Conservation (phyloP, 2,888 invertebrate species). For the Mystacides longicornis region DNA sequence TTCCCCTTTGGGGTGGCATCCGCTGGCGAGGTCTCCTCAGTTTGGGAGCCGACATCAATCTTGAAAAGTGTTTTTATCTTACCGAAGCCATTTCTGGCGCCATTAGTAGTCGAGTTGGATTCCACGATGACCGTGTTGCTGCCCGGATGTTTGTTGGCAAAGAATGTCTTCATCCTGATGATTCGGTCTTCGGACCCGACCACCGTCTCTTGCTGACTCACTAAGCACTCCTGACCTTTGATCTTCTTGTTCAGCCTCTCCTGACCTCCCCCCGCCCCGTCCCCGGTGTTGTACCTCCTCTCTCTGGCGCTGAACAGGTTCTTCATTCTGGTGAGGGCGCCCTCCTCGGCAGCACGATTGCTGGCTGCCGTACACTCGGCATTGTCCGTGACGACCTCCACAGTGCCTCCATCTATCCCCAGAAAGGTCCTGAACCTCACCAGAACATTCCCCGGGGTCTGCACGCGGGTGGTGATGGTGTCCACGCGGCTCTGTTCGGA, state of each 20-base stretch:
- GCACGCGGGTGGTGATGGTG: slow-evolving; percentile 15
- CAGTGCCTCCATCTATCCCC: slow-evolving; percentile 19
- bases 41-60: slow-evolving; percentile 16
- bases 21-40: slow-evolving; percentile 5
- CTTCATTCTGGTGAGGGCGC: slow-evolving; percentile 10
- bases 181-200: slow-evolving; percentile 11
- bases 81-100: background rate
- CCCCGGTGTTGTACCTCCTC: background rate
- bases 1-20: slow-evolving; percentile 1
- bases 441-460: slow-evolving; percentile 16
- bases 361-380: slow-evolving; percentile 3
- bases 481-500: slow-evolving; percentile 16
- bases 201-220: background rate
- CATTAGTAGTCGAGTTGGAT: background rate
- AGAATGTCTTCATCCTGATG: slow-evolving; percentile 20
- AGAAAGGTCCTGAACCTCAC: slow-evolving; percentile 20
- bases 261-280: background rate
- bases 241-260: slow-evolving; percentile 7
- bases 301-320: slow-evolving; percentile 13
- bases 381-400: slow-evolving; percentile 15
- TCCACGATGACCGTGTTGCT: slow-evolving; percentile 6
- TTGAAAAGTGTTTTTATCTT: slow-evolving; percentile 17
- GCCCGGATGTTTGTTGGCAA: slow-evolving; percentile 11
- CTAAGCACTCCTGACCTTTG: slow-evolving; percentile 8
- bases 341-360: slow-evolving; percentile 2